Percentiles rank a stretch among this genome's conserved stretches.
Evolutionary conservation across 2,113 vertebrate genomes (phyloP).

Genomic region (Zosterops borbonicus): DNA sequence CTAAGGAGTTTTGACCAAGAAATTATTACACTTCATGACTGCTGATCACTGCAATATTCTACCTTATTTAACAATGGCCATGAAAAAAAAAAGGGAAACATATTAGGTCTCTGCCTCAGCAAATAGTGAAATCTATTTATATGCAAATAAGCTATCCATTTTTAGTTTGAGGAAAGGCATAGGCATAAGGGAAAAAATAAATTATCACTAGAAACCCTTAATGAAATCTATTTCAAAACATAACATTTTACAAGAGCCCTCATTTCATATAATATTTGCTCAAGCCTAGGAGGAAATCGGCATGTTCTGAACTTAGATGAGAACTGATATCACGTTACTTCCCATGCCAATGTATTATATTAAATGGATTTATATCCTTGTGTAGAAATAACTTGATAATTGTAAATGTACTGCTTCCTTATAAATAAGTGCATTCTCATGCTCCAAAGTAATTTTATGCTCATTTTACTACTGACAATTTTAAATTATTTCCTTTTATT

Average conservation of each 20-base stretch:
- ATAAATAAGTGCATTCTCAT: background rate
- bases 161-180: slow-evolving; percentile 79
- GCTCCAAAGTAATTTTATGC: background rate
- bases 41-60: slow-evolving; percentile 62
- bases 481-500: background rate
- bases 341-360: slow-evolving; percentile 37
- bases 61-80: slow-evolving; percentile 62
- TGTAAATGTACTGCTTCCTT: slow-evolving; percentile 1
- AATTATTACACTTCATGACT: slow-evolving; percentile 55
- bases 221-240: slow-evolving; percentile 88
- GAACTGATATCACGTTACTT: slow-evolving; percentile 44
- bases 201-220: slow-evolving; percentile 86
- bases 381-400: slow-evolving; percentile 46
- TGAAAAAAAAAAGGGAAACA: slow-evolving; percentile 13
- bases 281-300: slow-evolving; percentile 75
- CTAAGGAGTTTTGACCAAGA: slow-evolving; percentile 21
- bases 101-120: slow-evolving; percentile 73
- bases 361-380: slow-evolving; percentile 55
- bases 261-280: slow-evolving; percentile 84
- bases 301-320: slow-evolving; percentile 47
- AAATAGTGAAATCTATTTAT: slow-evolving; percentile 92
- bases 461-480: background rate
- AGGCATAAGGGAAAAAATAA: slow-evolving; percentile 82
- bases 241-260: slow-evolving; percentile 79
- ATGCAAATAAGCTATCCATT: slow-evolving; percentile 90